phyloP scores from a whole-genome alignment of 2,113 vertebrate genomes.

The Eretmochelys imbricata region DNA sequence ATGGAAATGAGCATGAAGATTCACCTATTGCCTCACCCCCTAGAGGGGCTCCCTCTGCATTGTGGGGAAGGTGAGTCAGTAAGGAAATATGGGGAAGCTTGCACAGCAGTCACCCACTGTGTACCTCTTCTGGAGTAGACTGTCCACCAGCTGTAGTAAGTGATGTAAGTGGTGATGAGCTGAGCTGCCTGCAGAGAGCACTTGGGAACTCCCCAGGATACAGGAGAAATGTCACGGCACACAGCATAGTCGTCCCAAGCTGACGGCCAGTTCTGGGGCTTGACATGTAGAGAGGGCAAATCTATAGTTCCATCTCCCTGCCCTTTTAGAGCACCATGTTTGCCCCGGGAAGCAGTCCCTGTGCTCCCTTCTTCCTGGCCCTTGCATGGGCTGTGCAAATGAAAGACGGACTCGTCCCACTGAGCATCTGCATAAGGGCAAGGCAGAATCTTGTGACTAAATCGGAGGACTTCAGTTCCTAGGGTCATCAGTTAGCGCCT shows the following conservation, averaged over 20 bases:
- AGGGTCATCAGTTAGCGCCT: background rate
- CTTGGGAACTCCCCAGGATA: background rate
- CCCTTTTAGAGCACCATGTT: background rate
- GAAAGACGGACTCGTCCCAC: background rate
- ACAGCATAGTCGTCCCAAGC: background rate
- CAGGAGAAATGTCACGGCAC: background rate
- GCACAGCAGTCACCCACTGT: too few species aligned
- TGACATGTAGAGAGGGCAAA: background rate
- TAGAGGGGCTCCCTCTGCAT: background rate
- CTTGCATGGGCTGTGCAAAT: background rate
- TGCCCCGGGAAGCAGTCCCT: background rate
- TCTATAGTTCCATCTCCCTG: rapidly evolving
- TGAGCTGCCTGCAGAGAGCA: background rate
- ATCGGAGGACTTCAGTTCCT: background rate
- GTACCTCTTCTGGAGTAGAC: background rate
- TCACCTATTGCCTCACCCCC: background rate
- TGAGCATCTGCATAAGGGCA: background rate
- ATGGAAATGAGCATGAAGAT: background rate
- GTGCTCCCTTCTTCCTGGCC: background rate
- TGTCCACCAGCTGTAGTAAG: background rate
- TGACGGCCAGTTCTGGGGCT: rapidly evolving
- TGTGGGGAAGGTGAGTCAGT: background rate
- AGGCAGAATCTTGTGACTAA: background rate
- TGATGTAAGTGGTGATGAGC: background rate
- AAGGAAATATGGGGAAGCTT: background rate